A percentile compares a stretch with the other conserved stretches of the same genome.
Conservation (phyloP, 2,797 vertebrate species). For the Cryptoprocta ferox region DNA sequence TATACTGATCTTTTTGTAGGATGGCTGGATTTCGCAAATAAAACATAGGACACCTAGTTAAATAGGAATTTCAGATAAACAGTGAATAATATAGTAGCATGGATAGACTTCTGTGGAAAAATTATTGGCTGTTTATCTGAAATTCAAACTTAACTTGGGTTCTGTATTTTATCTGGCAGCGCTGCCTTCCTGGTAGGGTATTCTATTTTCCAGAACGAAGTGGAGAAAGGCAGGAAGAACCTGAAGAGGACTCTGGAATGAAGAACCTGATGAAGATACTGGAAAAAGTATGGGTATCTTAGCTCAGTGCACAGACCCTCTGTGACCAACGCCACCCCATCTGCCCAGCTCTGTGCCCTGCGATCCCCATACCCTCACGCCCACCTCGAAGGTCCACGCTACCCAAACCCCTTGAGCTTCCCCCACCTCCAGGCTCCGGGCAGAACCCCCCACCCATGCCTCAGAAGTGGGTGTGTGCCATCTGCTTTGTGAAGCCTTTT, state of each 20-base stretch:
- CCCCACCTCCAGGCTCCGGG: not conserved
- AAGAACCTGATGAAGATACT: no score
- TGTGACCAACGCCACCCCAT: no score
- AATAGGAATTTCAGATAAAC: not conserved
- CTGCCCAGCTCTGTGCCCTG: no score
- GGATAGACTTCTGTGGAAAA: not conserved
- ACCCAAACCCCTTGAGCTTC: not conserved
- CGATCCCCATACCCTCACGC: not conserved
- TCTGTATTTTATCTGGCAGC: not conserved
- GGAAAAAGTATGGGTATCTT: no score
- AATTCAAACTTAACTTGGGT: not conserved
- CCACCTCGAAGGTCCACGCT: accelerated
- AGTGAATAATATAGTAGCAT: not conserved
- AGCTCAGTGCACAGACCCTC: not conserved
- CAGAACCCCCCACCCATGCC: not conserved
- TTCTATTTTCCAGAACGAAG: not conserved
- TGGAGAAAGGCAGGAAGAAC: not conserved
- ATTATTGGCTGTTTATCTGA: not conserved
- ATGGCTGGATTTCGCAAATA: not conserved
- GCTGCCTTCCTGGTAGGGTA: not conserved
- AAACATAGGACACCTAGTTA: not conserved
- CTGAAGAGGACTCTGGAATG: not conserved
- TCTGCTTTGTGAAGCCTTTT: not conserved
- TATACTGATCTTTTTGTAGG: not conserved
- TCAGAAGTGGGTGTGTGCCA: accelerated